Evolutionary conservation across 2,888 invertebrate species (phyloP).

Genomic region (Ennomos fuscantarius): DNA sequence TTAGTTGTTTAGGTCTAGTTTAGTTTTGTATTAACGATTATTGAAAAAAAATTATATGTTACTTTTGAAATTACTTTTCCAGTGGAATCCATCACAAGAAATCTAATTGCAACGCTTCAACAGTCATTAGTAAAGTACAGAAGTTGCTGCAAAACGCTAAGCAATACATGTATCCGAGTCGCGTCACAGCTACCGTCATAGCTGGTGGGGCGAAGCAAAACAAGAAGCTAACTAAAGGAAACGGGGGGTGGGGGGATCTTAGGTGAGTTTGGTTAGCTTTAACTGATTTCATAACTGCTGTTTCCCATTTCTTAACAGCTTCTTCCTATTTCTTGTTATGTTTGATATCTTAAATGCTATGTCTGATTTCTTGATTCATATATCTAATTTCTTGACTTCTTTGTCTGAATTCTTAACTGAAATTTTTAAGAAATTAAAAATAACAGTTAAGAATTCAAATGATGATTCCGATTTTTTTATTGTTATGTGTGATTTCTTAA

Average conservation of each 20-base stretch:
- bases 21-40: too few relatives aligned
- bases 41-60: constrained; percentile 6
- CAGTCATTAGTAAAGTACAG: constrained; percentile 93
- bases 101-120: constrained; percentile 94
- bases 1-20: too few relatives aligned
- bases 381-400: too few relatives aligned
- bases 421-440: too few relatives aligned
- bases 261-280: constrained; percentile 55
- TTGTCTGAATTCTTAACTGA: too few relatives aligned
- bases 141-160: constrained; percentile 90
- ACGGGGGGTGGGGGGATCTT: constrained; percentile 99
- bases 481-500: too few relatives aligned
- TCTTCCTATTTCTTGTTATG: not conserved
- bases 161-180: constrained; percentile 89
- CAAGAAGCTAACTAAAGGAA: constrained; percentile 92
- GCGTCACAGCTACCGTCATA: constrained; percentile 89
- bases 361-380: too few relatives aligned
- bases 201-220: constrained; percentile 95
- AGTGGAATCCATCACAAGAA: constrained; percentile 99
- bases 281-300: not conserved
- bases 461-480: too few relatives aligned
- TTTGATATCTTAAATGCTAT: too few relatives aligned
- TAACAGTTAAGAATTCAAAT: too few relatives aligned
- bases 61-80: constrained; percentile 40
- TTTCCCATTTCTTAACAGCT: not conserved